Evolutionary conservation across 2,888 invertebrate species (phyloP).

Genomic region (Sicus ferrugineus): DNA sequence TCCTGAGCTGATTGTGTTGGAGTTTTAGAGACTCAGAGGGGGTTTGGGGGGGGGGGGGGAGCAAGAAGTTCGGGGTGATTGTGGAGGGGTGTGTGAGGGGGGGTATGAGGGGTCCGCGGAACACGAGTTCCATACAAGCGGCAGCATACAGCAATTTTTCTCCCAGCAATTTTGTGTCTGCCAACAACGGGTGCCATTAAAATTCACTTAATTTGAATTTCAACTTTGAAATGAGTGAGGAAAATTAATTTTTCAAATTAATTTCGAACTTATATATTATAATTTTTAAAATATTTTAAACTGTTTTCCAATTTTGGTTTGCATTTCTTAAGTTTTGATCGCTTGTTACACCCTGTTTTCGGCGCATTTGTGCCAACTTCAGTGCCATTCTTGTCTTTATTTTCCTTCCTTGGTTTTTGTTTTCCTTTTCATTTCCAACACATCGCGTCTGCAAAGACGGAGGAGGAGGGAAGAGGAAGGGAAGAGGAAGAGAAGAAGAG

Average conservation of each 20-base stretch:
- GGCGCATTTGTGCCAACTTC: too few relatives aligned
- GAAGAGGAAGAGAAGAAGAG: conserved; percentile 1
- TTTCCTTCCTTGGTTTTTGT: conserved; percentile 6
- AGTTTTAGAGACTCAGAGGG: too few relatives aligned
- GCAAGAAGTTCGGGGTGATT: conserved; percentile 9
- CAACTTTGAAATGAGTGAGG: too few relatives aligned
- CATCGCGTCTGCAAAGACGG: background rate
- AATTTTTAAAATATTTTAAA: too few relatives aligned
- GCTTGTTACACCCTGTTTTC: background rate
- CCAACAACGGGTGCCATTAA: too few relatives aligned
- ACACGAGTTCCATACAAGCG: conserved; percentile 12
- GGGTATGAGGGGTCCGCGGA: background rate
- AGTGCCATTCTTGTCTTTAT: background rate
- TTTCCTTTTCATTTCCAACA: conserved; percentile 29
- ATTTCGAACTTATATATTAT: too few relatives aligned
- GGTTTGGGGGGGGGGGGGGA: background rate
- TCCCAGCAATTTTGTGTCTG: too few relatives aligned
- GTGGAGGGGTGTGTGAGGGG: too few relatives aligned
- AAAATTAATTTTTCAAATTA: too few relatives aligned
- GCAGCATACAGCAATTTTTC: background rate
- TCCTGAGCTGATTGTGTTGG: background rate
- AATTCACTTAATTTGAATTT: too few relatives aligned
- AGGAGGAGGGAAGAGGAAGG: background rate
- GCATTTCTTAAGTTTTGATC: too few relatives aligned
- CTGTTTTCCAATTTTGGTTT: too few relatives aligned